phyloP scores from a whole-genome alignment of 2,113 vertebrate species.

The Gopherus flavomarginatus region DNA sequence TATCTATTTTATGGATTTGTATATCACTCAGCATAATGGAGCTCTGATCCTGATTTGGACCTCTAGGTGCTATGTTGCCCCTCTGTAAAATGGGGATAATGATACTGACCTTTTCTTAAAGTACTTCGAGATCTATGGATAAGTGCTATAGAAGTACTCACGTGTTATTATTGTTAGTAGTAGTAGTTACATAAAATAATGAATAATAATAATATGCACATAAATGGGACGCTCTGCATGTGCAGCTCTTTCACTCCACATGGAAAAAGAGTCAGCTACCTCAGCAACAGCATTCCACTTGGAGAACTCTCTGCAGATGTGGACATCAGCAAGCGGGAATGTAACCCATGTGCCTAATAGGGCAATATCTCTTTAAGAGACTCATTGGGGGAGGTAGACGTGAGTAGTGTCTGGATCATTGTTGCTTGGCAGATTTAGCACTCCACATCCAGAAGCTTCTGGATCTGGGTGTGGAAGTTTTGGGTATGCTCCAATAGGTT shows the following conservation, averaged over 20 bases:
- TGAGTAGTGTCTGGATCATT: no score
- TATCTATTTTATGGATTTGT: neutral
- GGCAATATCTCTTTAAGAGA: no score
- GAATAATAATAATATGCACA: neutral
- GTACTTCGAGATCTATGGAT: neutral
- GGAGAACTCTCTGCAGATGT: neutral
- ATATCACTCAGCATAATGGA: neutral
- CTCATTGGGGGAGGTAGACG: no score
- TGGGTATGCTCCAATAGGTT: no score
- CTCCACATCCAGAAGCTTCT: no score
- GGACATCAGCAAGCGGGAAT: neutral
- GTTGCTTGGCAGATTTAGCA: no score
- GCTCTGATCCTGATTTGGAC: no score
- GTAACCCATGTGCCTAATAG: no score
- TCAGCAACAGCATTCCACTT: neutral
- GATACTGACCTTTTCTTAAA: neutral
- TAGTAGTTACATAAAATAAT: neutral
- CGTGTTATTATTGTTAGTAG: neutral
- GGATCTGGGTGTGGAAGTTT: no score
- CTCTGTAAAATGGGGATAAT: neutral
- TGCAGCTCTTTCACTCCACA: accelerated
- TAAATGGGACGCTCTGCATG: neutral
- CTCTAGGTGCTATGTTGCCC: neutral
- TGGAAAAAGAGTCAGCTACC: neutral
- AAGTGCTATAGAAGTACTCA: neutral